Conservation (phyloP, 2,888 invertebrate species). For the Cryptosula pallasiana region DNA sequence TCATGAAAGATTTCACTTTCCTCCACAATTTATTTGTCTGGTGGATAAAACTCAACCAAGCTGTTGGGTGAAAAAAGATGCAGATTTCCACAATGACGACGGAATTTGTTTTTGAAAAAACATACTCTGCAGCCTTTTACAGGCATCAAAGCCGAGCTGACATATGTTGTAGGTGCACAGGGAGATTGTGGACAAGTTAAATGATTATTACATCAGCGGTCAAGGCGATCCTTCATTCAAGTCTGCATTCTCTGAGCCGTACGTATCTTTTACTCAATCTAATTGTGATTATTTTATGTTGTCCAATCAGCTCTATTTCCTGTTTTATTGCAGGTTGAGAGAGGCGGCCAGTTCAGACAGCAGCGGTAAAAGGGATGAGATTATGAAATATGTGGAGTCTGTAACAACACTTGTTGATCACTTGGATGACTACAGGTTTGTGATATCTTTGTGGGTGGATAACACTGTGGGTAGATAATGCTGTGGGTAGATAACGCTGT, state of each 20-base stretch:
- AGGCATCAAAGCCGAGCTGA: no score
- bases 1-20: no score
- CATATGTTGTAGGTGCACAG: conserved; percentile 71
- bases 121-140: no score
- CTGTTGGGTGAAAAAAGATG: no score
- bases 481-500: no score
- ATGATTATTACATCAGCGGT: conserved; percentile 84
- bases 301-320: not conserved
- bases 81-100: no score
- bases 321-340: not conserved
- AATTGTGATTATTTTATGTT: not conserved
- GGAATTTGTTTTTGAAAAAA: no score
- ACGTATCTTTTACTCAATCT: conserved; percentile 57
- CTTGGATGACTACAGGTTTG: conserved; percentile 76
- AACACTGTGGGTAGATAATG: no score
- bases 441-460: no score
- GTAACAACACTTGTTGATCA: conserved; percentile 82
- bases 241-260: conserved; percentile 91
- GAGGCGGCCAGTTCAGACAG: not conserved
- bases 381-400: conserved; percentile 62
- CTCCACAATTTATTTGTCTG: no score
- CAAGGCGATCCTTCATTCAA: conserved; percentile 90
- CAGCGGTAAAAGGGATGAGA: not conserved
- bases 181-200: conserved; percentile 86
- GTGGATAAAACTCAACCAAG: no score